These are phyloP conservation scores for Silurus asotus DNA, from an alignment of 2,113 vertebrate genomes.

Conservation along the genomic window DNA sequence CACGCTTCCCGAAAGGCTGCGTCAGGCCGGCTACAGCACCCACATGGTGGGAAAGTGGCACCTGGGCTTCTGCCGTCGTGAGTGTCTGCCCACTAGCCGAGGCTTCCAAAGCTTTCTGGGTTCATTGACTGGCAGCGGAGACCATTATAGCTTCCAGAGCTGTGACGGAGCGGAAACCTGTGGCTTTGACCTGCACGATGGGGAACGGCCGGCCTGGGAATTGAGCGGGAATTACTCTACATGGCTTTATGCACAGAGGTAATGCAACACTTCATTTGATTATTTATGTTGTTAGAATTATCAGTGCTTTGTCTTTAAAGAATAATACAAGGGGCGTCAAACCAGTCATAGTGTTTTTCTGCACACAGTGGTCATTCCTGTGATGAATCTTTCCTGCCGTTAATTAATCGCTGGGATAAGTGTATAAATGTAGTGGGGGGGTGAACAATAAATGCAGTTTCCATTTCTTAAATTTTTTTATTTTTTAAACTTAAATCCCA, in stretches of 20 bases:
- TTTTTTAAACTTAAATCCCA: too few relatives aligned
- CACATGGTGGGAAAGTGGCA: slow-evolving; percentile 98
- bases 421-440: too few relatives aligned
- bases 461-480: too few relatives aligned
- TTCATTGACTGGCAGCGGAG: slow-evolving; percentile 87
- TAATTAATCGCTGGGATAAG: too few relatives aligned
- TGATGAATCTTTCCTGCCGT: too few relatives aligned
- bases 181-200: slow-evolving; percentile 91
- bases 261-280: neutral
- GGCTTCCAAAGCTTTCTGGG: slow-evolving; percentile 92
- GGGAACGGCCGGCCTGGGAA: slow-evolving; percentile 86
- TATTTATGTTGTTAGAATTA: neutral
- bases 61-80: slow-evolving; percentile 85
- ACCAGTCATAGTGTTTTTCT: too few relatives aligned
- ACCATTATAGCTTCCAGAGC: slow-evolving; percentile 92
- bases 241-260: slow-evolving; percentile 85
- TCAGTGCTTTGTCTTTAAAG: neutral
- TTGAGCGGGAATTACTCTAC: slow-evolving; percentile 88
- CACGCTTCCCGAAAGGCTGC: slow-evolving; percentile 87
- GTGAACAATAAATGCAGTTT: too few relatives aligned
- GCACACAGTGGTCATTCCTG: too few relatives aligned
- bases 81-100: slow-evolving; percentile 86
- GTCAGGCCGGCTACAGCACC: slow-evolving; percentile 84
- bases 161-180: slow-evolving; percentile 90
- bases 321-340: too few relatives aligned